Evolutionary conservation across 2,888 invertebrate genomes (phyloP).

Genomic region (Hipparchia sbordonii): DNA sequence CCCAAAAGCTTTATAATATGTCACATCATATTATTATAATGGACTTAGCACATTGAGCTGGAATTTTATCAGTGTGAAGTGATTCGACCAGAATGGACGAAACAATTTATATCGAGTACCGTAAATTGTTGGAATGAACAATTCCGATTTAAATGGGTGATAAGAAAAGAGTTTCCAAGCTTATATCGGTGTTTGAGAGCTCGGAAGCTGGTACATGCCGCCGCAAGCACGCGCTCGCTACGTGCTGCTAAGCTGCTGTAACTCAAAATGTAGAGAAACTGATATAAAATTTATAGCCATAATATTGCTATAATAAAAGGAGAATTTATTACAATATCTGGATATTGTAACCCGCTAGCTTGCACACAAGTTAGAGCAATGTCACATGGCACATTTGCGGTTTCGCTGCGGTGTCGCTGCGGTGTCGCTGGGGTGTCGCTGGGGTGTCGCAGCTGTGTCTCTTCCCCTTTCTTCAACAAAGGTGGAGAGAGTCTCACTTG

Average conservation of each 20-base stretch:
- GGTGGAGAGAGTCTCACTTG: no score
- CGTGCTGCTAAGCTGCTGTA: neutral
- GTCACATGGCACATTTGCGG: no score
- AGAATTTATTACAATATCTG: neutral
- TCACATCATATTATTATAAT: no score
- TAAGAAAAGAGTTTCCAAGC: neutral
- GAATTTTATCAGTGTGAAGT: neutral
- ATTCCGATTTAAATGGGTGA: neutral
- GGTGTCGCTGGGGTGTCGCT: no score
- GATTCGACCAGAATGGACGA: neutral
- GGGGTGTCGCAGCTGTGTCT: no score
- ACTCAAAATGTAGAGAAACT: slow-evolving; percentile 8
- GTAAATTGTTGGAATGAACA: neutral
- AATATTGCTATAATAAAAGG: neutral
- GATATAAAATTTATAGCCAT: slow-evolving; percentile 4
- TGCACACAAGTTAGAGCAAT: neutral
- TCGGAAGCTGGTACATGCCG: neutral
- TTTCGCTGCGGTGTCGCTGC: no score
- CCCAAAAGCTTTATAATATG: no score
- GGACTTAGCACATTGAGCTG: no score
- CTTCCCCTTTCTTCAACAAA: no score
- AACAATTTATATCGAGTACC: neutral
- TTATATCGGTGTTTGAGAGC: slow-evolving; percentile 4
- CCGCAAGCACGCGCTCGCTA: slow-evolving; percentile 5
- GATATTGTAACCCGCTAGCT: neutral